Conservation (phyloP, 2,113 vertebrate species). For the Salvator merianae region DNA sequence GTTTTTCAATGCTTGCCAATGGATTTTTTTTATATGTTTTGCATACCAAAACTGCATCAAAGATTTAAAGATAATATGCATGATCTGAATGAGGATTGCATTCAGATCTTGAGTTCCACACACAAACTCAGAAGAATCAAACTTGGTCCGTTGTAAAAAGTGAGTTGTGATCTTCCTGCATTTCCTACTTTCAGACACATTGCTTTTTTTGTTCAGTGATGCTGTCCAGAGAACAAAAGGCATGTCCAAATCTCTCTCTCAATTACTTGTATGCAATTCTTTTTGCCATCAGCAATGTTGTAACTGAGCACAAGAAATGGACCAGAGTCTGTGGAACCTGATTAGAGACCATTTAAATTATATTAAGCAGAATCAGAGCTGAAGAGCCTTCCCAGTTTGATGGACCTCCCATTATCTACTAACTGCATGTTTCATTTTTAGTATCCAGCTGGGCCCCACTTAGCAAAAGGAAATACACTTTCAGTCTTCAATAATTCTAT, state of each 20-base stretch:
- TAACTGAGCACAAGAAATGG: background rate
- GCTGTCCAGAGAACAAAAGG: background rate
- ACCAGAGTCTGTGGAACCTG: background rate
- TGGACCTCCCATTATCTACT: background rate
- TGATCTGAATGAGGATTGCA: too few species aligned
- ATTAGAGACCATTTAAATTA: background rate
- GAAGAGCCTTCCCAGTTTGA: background rate
- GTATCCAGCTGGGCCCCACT: background rate
- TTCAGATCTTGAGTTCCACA: too few species aligned
- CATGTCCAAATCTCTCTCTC: background rate
- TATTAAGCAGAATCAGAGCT: slow-evolving; percentile 28
- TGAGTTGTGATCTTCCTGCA: too few species aligned
- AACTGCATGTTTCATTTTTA: accelerated
- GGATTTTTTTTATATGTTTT: too few species aligned
- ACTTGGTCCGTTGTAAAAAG: too few species aligned
- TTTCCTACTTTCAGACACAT: background rate
- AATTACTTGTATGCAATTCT: background rate
- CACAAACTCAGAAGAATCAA: too few species aligned
- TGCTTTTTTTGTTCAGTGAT: background rate
- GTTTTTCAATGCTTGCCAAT: too few species aligned
- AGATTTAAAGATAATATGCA: too few species aligned
- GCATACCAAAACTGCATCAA: too few species aligned
- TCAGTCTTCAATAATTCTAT: background rate
- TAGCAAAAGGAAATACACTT: background rate
- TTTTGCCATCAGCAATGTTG: background rate